Base-by-base conservation (phyloP, 1,140 invertebrate genomes). In the Condylostylus longicornis region DNA sequence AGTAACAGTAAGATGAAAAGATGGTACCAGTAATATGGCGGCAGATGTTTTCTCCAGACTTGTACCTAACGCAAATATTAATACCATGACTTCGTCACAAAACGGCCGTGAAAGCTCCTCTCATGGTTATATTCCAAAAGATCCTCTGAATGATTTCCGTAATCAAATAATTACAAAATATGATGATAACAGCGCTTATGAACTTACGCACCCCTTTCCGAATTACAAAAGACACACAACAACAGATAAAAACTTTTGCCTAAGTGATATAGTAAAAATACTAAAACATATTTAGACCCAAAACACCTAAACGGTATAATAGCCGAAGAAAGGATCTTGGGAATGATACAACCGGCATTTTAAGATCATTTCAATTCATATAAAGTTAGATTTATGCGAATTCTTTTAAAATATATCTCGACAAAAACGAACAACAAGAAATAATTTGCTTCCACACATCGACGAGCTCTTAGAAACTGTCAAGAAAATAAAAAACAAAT, bases 1-100 rank as follows among this genome's bases (percentile, higher is more conserved):
- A 49, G 49, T 12, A 44, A 38, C 1, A 44, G 45, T 23, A 34
- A 57, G 39, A 35, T 67, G 4, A 42, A 53, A 0, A 37, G 61
- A 27, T 67, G 62, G 63, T 13, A 45, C 30, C 31, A 7, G 17
- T 15, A 47, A 52, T 38, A 13, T 25, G 4, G 31, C 29, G 6
- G 39, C 33, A 2, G 39, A n/a, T 35, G 19, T 14, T 9, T n/a
- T 15, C 36, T 5, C 29, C 27, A 8, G 19, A 33, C 40, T n/a
- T n/a, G n/a, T n/a, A n/a, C n/a, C n/a, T n/a, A n/a, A n/a, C n/a
- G n/a, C n/a, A n/a, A n/a, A n/a, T n/a, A n/a, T 41, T 13, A 41
- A 36, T 23, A 15, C 27, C 7, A n/a, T 41, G 14, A 36, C 33
- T 8, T 12, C 29, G 8, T 29, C 34, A 2, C n/a, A 17, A 28